phyloP scores from a whole-genome alignment of 2,797 vertebrate species.

The Cheirogaleus major region DNA sequence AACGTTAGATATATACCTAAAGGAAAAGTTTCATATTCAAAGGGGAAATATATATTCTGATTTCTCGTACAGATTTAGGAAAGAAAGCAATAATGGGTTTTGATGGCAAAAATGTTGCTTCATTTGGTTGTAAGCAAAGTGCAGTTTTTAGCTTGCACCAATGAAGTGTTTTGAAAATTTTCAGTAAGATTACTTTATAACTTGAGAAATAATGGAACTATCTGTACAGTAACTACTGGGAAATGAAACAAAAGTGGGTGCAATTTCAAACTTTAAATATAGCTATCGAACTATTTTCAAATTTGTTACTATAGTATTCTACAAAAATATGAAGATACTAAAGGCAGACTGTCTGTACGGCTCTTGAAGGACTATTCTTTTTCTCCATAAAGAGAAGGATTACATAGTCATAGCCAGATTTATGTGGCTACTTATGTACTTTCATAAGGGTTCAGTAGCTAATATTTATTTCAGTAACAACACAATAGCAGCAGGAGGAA shows the following conservation, averaged over 20 bases:
- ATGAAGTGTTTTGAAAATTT: conserved; percentile 71
- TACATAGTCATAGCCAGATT: conserved; percentile 23
- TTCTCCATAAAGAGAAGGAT: conserved; percentile 63
- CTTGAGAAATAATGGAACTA: conserved; percentile 75
- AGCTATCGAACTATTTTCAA: conserved; percentile 55
- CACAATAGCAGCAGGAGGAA: conserved; percentile 66
- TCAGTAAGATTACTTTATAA: conserved; percentile 73
- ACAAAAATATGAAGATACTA: conserved; percentile 46
- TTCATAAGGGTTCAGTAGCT: conserved; percentile 56
- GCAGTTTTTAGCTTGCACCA: conserved; percentile 71
- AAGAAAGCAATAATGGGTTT: conserved; percentile 61
- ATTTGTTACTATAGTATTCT: conserved; percentile 59
- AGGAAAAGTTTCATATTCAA: conserved; percentile 69
- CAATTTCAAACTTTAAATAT: conserved; percentile 72
- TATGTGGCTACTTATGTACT: conserved; percentile 61
- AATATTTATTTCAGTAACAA: conserved; percentile 71
- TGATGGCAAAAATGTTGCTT: conserved; percentile 70
- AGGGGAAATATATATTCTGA: conserved; percentile 74
- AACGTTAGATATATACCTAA: conserved; percentile 61
- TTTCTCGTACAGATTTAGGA: conserved; percentile 77
- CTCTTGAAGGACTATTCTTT: conserved; percentile 6
- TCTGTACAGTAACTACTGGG: conserved; percentile 60
- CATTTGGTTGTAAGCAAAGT: conserved; percentile 80
- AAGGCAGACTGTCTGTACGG: conserved; percentile 23
- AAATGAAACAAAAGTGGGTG: conserved; percentile 57